Percentiles rank a stretch among this genome's conserved stretches.
Evolutionary conservation across 1,140 invertebrate species (phyloP).

Genomic region (Ceratitis capitata): DNA sequence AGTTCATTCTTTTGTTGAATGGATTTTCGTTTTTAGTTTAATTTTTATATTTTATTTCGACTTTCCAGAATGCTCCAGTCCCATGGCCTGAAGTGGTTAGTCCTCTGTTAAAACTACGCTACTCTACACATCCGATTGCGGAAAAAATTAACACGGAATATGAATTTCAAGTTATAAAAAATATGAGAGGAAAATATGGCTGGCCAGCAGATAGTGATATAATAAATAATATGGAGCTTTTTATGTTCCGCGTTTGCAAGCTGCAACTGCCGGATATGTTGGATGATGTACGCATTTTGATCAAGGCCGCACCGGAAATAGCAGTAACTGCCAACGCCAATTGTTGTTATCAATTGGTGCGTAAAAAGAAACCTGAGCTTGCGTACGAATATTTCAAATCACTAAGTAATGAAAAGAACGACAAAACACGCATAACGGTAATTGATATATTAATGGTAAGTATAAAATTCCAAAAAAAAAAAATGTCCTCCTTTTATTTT

Average conservation of each 20-base stretch:
- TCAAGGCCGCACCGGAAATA: slow-evolving; percentile 55
- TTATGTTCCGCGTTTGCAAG: slow-evolving; percentile 59
- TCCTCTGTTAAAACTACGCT: slow-evolving; percentile 55
- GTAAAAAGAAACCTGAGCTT: slow-evolving; percentile 55
- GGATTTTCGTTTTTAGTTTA: background rate
- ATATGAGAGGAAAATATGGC: slow-evolving; percentile 63
- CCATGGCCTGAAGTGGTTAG: slow-evolving; percentile 56
- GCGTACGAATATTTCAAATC: slow-evolving; percentile 57
- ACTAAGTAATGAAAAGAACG: slow-evolving; percentile 46
- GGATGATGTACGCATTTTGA: slow-evolving; percentile 55
- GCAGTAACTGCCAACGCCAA: slow-evolving; percentile 54
- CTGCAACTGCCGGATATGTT: slow-evolving; percentile 60
- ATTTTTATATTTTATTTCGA: background rate
- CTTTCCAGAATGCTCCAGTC: slow-evolving; percentile 49
- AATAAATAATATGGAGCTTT: slow-evolving; percentile 56
- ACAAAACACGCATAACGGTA: slow-evolving; percentile 46
- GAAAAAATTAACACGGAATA: slow-evolving; percentile 59
- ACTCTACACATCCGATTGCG: slow-evolving; percentile 59
- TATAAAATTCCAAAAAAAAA: slow-evolving; percentile 27
- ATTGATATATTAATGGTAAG: slow-evolving; percentile 50
- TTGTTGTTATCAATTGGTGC: slow-evolving; percentile 58
- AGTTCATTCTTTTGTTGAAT: too few relatives aligned
- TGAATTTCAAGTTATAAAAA: slow-evolving; percentile 62
- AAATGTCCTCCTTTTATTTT: background rate
- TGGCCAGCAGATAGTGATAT: slow-evolving; percentile 57